phyloP scores from a whole-genome alignment of 2,797 vertebrate species.

The Rhinoraja longicauda region DNA sequence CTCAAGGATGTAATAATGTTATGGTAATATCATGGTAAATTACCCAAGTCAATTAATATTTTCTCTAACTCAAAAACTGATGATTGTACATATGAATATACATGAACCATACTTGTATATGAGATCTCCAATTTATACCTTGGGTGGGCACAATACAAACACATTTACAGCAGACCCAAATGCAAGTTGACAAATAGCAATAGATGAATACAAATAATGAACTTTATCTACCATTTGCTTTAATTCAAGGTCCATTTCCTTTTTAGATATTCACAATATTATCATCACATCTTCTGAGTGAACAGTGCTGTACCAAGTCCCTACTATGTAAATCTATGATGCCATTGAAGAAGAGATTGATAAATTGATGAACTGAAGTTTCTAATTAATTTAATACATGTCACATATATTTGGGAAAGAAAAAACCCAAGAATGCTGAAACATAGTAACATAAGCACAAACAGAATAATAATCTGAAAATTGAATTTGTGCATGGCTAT shows the following conservation, averaged over 20 bases:
- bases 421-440: background rate
- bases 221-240: background rate
- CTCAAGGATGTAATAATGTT: no score
- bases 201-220: background rate
- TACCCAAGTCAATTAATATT: conserved; percentile 4
- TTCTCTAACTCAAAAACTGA: background rate
- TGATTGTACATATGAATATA: background rate
- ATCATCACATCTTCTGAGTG: background rate
- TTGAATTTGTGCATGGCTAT: background rate
- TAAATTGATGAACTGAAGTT: background rate
- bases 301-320: background rate
- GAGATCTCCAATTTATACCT: background rate
- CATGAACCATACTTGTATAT: background rate
- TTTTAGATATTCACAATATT: background rate
- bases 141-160: background rate
- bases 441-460: background rate
- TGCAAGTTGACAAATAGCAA: background rate
- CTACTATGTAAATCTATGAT: background rate
- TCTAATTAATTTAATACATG: background rate
- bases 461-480: background rate
- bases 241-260: background rate
- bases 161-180: background rate
- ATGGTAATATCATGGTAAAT: conserved; percentile 7
- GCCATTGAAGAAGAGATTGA: background rate
- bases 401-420: background rate